These are phyloP conservation scores for Gnathonemus longibarbis DNA, from an alignment of 2,113 vertebrate genomes.

Conservation along the genomic window DNA sequence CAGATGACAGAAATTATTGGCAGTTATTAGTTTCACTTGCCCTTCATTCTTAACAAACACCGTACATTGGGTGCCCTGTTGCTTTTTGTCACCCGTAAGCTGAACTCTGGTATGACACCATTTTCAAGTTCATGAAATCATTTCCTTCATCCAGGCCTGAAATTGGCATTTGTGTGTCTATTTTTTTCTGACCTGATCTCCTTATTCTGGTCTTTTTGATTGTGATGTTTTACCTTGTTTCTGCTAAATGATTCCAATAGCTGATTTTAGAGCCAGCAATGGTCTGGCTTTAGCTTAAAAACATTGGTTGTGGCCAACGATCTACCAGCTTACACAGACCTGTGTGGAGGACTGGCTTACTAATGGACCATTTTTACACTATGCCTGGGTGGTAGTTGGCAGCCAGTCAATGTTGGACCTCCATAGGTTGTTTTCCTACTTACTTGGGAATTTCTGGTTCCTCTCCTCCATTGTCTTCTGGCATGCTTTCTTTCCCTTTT, in stretches of 20 bases:
- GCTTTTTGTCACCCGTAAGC: not conserved
- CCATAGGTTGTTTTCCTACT: not conserved
- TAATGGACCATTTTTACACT: not conserved
- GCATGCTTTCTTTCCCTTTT: not conserved
- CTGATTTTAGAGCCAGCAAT: not conserved
- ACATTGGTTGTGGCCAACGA: not conserved
- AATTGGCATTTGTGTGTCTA: not conserved
- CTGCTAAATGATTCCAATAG: not conserved
- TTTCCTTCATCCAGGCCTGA: not conserved
- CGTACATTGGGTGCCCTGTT: not conserved
- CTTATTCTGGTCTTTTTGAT: not conserved
- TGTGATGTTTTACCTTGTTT: not conserved
- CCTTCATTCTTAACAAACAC: constrained; percentile 37
- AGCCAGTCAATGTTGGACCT: not conserved
- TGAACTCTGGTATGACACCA: not conserved
- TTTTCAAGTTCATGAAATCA: not conserved
- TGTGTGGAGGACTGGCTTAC: not conserved
- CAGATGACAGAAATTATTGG: not conserved
- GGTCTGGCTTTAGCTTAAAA: not conserved
- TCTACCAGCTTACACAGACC: not conserved
- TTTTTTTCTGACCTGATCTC: not conserved
- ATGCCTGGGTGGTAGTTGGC: not conserved
- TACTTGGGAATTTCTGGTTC: not conserved
- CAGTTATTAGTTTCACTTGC: not conserved
- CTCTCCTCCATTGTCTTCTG: not conserved